A percentile compares a stretch with the other conserved stretches of the same genome.
Evolutionary conservation across 2,888 invertebrate genomes (phyloP).

Genomic region (Tillus elongatus): DNA sequence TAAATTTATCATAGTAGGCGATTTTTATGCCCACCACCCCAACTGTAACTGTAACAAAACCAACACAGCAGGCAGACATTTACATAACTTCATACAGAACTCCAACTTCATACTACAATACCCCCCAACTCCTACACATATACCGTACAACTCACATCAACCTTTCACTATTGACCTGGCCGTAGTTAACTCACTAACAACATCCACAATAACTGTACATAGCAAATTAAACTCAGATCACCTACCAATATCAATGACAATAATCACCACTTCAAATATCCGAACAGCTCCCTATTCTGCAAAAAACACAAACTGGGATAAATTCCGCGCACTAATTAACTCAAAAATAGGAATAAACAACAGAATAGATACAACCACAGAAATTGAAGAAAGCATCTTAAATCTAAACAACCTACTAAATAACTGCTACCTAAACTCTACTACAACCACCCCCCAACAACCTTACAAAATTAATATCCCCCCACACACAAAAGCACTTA

Average conservation of each 20-base stretch:
- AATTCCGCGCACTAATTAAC: not conserved
- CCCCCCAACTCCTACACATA: slow-evolving; percentile 2
- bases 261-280: too few species aligned
- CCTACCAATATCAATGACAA: not conserved
- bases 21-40: not conserved
- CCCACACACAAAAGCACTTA: not conserved
- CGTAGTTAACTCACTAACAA: too few species aligned
- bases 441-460: not conserved
- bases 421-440: too few species aligned
- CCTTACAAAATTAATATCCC: not conserved
- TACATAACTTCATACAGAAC: slow-evolving; percentile 4
- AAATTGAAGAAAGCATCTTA: not conserved
- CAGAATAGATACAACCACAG: too few species aligned
- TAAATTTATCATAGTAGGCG: too few species aligned
- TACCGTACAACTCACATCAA: not conserved
- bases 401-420: too few species aligned
- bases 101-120: not conserved
- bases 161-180: too few species aligned
- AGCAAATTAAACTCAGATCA: slow-evolving; percentile 4
- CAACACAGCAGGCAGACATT: not conserved
- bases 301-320: slow-evolving; percentile 6
- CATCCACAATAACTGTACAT: too few species aligned
- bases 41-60: slow-evolving; percentile 4
- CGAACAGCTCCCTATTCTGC: too few species aligned
- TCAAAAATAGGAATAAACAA: not conserved